A percentile compares a stretch with the other conserved stretches of the same genome.
phyloP scores from a whole-genome alignment of 1,140 invertebrate species.

The Triops cancriformis region DNA sequence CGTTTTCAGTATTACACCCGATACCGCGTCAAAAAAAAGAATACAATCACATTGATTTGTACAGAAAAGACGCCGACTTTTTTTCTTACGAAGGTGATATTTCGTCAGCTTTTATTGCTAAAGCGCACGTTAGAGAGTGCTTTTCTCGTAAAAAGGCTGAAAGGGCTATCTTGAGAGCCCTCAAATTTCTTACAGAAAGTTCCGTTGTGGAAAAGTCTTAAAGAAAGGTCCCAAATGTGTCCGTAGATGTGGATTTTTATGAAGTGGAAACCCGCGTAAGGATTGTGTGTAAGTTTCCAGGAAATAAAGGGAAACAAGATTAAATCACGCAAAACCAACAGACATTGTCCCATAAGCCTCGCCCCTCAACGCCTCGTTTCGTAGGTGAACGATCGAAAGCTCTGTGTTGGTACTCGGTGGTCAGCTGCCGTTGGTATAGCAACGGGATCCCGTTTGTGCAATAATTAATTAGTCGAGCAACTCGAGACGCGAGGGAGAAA shows the following conservation, averaged over 20 bases:
- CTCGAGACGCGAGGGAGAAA: neutral
- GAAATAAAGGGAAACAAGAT: no score
- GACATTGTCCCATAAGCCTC: neutral
- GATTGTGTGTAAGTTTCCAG: no score
- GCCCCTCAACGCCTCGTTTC: neutral
- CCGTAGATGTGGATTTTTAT: no score
- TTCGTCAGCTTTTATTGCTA: neutral
- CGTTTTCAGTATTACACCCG: neutral
- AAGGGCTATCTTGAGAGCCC: neutral
- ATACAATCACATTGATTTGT: neutral
- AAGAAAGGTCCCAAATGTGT: no score
- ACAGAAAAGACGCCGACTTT: neutral
- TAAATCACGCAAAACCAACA: no score
- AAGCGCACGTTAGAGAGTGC: neutral
- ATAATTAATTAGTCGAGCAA: conserved; percentile 7
- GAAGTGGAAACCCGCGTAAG: no score
- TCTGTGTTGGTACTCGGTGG: neutral
- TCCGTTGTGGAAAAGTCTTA: neutral
- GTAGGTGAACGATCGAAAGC: neutral
- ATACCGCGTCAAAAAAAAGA: neutral
- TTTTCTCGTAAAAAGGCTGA: neutral
- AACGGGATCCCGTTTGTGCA: neutral
- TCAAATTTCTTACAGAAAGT: neutral
- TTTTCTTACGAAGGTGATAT: neutral
- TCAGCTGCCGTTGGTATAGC: neutral